Conservation (phyloP, 2,888 invertebrate genomes). For the Thereva unica region DNA sequence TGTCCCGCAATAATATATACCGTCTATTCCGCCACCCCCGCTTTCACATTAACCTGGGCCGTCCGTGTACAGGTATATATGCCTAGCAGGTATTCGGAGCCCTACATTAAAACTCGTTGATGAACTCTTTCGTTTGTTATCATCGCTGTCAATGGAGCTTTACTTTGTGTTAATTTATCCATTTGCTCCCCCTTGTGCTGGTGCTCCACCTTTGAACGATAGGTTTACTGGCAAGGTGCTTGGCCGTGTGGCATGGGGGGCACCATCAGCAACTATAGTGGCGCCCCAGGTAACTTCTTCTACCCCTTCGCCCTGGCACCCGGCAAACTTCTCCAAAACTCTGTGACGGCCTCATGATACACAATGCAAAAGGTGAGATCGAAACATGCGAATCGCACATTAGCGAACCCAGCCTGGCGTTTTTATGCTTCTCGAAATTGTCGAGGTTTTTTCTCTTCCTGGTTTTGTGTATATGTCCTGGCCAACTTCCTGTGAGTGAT, state of each 20-base stretch:
- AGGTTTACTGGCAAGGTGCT: too few relatives aligned
- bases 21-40: too few relatives aligned
- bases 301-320: neutral
- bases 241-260: too few relatives aligned
- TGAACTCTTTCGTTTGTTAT: slow-evolving; percentile 33
- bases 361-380: slow-evolving; percentile 10
- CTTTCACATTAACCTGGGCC: too few relatives aligned
- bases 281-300: too few relatives aligned
- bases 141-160: slow-evolving; percentile 28
- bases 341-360: slow-evolving; percentile 3
- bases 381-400: slow-evolving; percentile 39
- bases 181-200: slow-evolving; percentile 11
- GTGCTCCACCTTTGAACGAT: too few relatives aligned
- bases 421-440: slow-evolving; percentile 14
- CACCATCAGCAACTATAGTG: too few relatives aligned
- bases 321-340: neutral
- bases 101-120: slow-evolving; percentile 20
- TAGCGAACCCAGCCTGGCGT: slow-evolving; percentile 12
- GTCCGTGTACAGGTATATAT: neutral
- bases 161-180: slow-evolving; percentile 34
- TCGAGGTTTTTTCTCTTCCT: slow-evolving; percentile 15
- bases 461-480: neutral
- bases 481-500: slow-evolving; percentile 16
- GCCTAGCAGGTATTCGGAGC: slow-evolving; percentile 2
- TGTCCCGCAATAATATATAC: too few relatives aligned